Base-by-base conservation (phyloP, 2,888 invertebrate species). In the Helobdella robusta region DNA sequence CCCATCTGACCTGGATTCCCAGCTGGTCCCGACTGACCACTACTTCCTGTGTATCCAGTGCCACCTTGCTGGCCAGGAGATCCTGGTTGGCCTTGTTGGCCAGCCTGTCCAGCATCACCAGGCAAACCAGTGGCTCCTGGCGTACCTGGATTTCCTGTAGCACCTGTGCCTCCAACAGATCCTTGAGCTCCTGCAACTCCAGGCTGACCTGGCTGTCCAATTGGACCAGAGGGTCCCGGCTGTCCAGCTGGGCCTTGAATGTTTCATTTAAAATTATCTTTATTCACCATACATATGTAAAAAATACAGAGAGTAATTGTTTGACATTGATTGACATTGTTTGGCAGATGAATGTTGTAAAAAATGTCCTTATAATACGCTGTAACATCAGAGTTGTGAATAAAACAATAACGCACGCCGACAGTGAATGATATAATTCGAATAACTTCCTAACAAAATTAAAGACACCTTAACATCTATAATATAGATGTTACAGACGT, bases 101-200 rank as follows among this genome's bases (percentile, higher is more conserved):
- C 70, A 64, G 68, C 15, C 23, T 1, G 35, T 52, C 70, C 70
- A 32, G 61, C 23, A 35, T 46, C 54, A 30, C 70, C 70, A 18
- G 65, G 30, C 60, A 52, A 66, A 34, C 70, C 70, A 40, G 60
- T 52, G 30, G 35, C 34, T 50, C 70, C 70, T 36, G 30, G n/a
- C 6, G 46, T 59, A 63, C 71, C 71, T 15, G 32, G n/a, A 6
- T 35, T 58, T 32, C 68, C 68, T 20, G 32, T 34, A 30, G 67
- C 46, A n/a, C 67, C 67, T 20, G 50, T 23, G 28, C 28, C 35
- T 56, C 66, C 66, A 6, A 28, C 18, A 6, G 40, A 20, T 20
- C 66, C 66, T 18, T 30, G 25, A 36, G 23, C n/a, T 56, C 66
- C 66, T 15, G n/a, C 20, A n/a, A 34, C 35, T 32, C 67, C 67